Base-by-base conservation (phyloP, 2,888 invertebrate genomes). In the Tipula helvola region DNA sequence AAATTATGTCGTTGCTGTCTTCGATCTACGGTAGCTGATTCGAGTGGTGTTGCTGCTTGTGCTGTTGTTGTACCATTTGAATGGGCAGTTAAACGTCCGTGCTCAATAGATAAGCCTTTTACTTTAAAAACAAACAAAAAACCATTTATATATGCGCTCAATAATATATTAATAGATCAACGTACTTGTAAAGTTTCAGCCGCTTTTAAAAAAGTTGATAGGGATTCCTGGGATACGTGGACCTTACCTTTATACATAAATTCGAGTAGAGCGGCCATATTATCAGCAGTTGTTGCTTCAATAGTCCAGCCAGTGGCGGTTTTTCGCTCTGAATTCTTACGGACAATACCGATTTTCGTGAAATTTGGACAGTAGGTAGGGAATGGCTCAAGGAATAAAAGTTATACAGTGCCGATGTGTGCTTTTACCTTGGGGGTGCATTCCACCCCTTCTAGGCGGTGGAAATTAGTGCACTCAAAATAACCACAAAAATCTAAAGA, bases 241-340 rank as follows among this genome's bases (percentile, higher is more conserved):
- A 97, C 97, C 92, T 97, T 97, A 87, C 97, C 97, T 91, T 97
- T 97, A 93, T 97, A 97, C 97, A 97, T 97, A 92, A 97, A 97
- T 92, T 97, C 97, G 88, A 97, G 93, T 88, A 97, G 93, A 85
- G 97, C 97, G 88, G 96, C 95, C 96, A 97, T 97, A 92, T 97
- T 97, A 90, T 96, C 95, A 87, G 97, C 96, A 89, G 96, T 95
- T 89, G 97, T 97, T 88, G 97, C 97, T 92, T 97, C 97, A n/a
- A n/a, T n/a, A n/a, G n/a, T n/a, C n/a, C n/a, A n/a, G n/a, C n/a
- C n/a, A n/a, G n/a, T n/a, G n/a, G n/a, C n/a, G n/a, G n/a, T n/a
- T n/a, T n/a, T n/a, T n/a, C n/a, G n/a, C n/a, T n/a, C n/a, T n/a
- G n/a, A n/a, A n/a, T n/a, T n/a, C n/a, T n/a, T n/a, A n/a, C n/a